A percentile compares a stretch with the other conserved stretches of the same genome.
Evolutionary conservation across 2,797 vertebrate genomes (phyloP).

Genomic region (Coregonus sp.): DNA sequence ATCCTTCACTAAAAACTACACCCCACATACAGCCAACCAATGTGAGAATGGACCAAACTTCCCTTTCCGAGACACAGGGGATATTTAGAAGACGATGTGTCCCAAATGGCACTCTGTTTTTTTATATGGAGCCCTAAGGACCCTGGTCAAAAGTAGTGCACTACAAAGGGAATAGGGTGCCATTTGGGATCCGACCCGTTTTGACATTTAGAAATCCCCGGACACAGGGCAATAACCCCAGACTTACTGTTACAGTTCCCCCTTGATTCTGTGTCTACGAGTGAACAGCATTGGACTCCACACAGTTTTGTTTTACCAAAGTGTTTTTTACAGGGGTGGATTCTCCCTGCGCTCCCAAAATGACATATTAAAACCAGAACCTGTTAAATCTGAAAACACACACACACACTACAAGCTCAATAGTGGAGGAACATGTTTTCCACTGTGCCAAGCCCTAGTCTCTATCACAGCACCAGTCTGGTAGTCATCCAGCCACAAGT

Average conservation of each 20-base stretch:
- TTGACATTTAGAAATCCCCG: slow-evolving; percentile 24
- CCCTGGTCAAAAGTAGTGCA: neutral
- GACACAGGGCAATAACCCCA: slow-evolving; percentile 15
- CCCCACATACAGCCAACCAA: slow-evolving; percentile 2
- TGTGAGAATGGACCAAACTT: slow-evolving; percentile 5
- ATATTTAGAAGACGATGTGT: slow-evolving; percentile 9
- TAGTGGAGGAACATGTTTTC: slow-evolving; percentile 27
- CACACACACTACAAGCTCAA: neutral
- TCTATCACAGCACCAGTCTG: slow-evolving; percentile 50
- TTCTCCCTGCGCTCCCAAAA: slow-evolving; percentile 39
- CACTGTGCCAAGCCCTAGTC: slow-evolving; percentile 43
- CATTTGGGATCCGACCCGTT: neutral
- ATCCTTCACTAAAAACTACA: neutral
- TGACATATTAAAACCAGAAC: slow-evolving; percentile 55
- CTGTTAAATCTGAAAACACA: slow-evolving; percentile 45
- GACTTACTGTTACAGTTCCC: slow-evolving; percentile 18
- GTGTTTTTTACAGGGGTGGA: slow-evolving; percentile 38
- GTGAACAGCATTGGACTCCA: slow-evolving; percentile 23
- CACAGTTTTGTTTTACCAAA: slow-evolving; percentile 39
- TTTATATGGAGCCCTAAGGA: neutral
- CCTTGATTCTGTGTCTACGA: slow-evolving; percentile 21
- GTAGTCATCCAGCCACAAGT: slow-evolving; percentile 45
- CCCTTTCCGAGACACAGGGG: slow-evolving; percentile 23
- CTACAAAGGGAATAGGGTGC: neutral
- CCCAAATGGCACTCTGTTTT: neutral